Evolutionary conservation across 2,113 vertebrate species (phyloP), one percentile per base, ranked within the genome.

Genomic region (Phylloscopus whistleri): DNA sequence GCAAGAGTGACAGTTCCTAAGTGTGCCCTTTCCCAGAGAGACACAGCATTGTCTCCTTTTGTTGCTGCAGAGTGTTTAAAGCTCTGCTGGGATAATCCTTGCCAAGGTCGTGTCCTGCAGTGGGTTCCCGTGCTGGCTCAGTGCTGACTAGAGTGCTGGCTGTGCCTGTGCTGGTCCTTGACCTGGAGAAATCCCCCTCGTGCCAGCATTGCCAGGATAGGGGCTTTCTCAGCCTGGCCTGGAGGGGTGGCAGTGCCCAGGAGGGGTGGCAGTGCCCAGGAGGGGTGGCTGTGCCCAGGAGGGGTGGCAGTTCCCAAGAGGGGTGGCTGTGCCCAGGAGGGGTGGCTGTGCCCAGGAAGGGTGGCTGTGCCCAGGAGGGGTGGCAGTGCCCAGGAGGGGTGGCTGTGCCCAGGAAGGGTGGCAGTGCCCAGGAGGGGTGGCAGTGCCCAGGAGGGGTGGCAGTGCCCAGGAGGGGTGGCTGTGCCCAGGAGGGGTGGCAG

Each of bases 111-210:
- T 3, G 20, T 74, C 63, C 84, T 33, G 7, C 44, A 2, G 35
- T 1, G 16, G 30, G 37, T 37, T 4, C 53, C 49, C 0, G 0
- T 8, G 2, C 14, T 33, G 73, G 44, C 30, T 27, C 2, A 44
- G 51, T 51, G 27, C 69, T 84, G 53, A 24, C 2, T 2, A 27
- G 19, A 56, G 1, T 0, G 0, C 55, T 24, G 21, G n/a, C 63
- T 30, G 0, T 72, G 62, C 39, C 52, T 28, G 1, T 31, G 35
- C 27, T 27, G 41, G 62, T 67, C 52, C 80, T 24, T n/a, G 63
- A 30, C 63, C 49, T 39, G 64, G 52, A 55, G 66, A 68, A 31
- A n/a, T 74, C 23, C 18, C 39, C 30, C 20, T 55, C 11, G 37
- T 52, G 53, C 43, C 52, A 17, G 58, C 19, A 0, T 2, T 77